Evolutionary conservation across 1,140 invertebrate species (phyloP), one percentile per base, ranked within the genome.

Genomic region (Hydropsyche tenuis): DNA sequence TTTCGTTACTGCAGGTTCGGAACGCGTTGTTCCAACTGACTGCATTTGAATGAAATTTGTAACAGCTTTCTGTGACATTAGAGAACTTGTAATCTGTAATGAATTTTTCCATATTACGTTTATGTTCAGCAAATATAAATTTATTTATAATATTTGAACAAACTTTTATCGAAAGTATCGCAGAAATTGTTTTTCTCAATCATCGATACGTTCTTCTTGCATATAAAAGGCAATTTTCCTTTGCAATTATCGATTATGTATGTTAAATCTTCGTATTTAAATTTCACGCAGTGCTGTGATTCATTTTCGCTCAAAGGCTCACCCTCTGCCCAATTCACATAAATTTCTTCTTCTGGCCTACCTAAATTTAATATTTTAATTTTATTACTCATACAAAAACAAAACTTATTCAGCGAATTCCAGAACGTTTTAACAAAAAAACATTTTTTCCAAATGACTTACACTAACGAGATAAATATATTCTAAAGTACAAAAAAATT

Each of bases 21-120:
- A 80, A 81, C 1, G 82, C 82, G 23, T 82, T 81, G 63, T 80
- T 75, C 81, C 81, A 84, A 6, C 79, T 79, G 27, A 80, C 71
- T 12, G 80, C 79, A 71, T 81, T 80, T 0, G 53, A 53, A 66
- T 83, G 83, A 69, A 82, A 81, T 42, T 83, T 83, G 71, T 82
- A 83, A 75, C 82, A 83, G 80, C 81, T 62, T 3, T 48, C 37
- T 22, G 12, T 25, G 23, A 7, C 16, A 25, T 25, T 65, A 65
- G 20, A 56, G 14, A n/a, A n/a, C n/a, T n/a, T n/a, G 27, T 73
- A 73, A 9, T 9, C 62, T 64, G 43, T 16, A 43, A 42, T n/a
- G n/a, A n/a, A n/a, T n/a, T n/a, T n/a, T n/a, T n/a, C n/a, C n/a
- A n/a, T n/a, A n/a, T n/a, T n/a, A n/a, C n/a, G n/a, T n/a, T n/a